Evolutionary conservation across 1,140 invertebrate species (phyloP).

Genomic region (Thereuonema tuberculata): DNA sequence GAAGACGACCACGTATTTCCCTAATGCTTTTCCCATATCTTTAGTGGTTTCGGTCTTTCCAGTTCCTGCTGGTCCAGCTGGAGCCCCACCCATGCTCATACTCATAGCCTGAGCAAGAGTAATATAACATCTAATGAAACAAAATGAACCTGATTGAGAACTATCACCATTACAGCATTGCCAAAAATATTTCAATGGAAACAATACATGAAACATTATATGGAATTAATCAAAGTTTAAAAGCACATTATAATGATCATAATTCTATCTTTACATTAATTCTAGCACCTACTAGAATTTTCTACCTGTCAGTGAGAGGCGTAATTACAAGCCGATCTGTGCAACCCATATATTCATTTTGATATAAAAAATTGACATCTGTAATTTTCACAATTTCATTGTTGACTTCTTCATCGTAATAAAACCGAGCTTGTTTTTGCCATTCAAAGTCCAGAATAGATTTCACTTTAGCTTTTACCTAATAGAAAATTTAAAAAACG

Average conservation of each 20-base stretch:
- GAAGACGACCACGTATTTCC: slow-evolving; percentile 97
- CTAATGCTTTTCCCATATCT: slow-evolving; percentile 94
- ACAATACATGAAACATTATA: too few species aligned
- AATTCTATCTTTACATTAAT: too few species aligned
- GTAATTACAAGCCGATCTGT: slow-evolving; percentile 93
- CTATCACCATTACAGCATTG: too few species aligned
- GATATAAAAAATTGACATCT: slow-evolving; percentile 87
- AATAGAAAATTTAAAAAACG: too few species aligned
- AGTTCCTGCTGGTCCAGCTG: slow-evolving; percentile 87
- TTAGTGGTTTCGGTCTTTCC: slow-evolving; percentile 95
- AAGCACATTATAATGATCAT: too few species aligned
- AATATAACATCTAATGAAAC: slow-evolving; percentile 93
- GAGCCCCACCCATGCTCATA: slow-evolving; percentile 92
- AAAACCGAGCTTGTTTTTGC: slow-evolving; percentile 91
- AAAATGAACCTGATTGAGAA: too few species aligned
- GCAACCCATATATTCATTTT: slow-evolving; percentile 94
- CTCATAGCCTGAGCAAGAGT: slow-evolving; percentile 87
- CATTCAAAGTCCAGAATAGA: slow-evolving; percentile 90
- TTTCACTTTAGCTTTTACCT: slow-evolving; percentile 69
- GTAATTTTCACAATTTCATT: slow-evolving; percentile 85
- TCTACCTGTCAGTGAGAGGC: slow-evolving; percentile 81
- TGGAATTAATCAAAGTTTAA: too few species aligned
- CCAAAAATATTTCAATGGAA: too few species aligned
- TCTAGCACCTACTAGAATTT: too few species aligned
- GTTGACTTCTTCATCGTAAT: slow-evolving; percentile 88